Evolutionary conservation across 1,140 invertebrate species (phyloP).

Genomic region (Trichomalopsis sarcophagae): DNA sequence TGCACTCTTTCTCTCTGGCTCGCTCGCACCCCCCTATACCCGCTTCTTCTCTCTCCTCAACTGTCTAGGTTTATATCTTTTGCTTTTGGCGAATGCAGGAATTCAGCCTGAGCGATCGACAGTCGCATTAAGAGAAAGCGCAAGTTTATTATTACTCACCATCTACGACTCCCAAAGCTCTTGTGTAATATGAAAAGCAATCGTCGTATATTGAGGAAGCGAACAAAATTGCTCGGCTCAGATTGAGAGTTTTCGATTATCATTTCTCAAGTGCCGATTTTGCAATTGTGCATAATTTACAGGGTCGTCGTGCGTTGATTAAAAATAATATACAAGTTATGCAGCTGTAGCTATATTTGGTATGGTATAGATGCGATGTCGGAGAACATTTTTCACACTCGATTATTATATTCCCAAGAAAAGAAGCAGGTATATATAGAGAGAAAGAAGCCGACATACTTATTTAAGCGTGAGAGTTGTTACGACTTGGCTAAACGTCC

Average conservation of each 20-base stretch:
- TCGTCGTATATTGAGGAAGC: no score
- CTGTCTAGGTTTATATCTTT: neutral
- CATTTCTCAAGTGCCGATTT: no score
- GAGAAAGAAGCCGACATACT: slow-evolving; percentile 18
- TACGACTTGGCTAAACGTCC: slow-evolving; percentile 63
- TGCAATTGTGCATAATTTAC: no score
- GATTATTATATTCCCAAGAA: neutral
- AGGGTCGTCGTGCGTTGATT: no score
- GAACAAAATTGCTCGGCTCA: no score
- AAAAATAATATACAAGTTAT: no score
- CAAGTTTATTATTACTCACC: slow-evolving; percentile 25
- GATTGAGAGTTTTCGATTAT: no score
- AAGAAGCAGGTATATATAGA: slow-evolving; percentile 5
- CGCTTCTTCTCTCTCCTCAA: neutral
- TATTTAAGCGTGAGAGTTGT: slow-evolving; percentile 56
- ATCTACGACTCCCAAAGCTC: neutral
- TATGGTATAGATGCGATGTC: no score
- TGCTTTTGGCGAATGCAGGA: neutral
- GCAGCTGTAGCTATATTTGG: no score
- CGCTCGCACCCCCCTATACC: neutral
- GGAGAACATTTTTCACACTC: neutral
- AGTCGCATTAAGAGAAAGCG: slow-evolving; percentile 10
- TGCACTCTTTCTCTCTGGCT: neutral
- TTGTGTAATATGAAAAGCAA: no score
- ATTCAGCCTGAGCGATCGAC: slow-evolving; percentile 21